Evolutionary conservation across 2,888 invertebrate genomes (phyloP).

Genomic region (Automeris io): DNA sequence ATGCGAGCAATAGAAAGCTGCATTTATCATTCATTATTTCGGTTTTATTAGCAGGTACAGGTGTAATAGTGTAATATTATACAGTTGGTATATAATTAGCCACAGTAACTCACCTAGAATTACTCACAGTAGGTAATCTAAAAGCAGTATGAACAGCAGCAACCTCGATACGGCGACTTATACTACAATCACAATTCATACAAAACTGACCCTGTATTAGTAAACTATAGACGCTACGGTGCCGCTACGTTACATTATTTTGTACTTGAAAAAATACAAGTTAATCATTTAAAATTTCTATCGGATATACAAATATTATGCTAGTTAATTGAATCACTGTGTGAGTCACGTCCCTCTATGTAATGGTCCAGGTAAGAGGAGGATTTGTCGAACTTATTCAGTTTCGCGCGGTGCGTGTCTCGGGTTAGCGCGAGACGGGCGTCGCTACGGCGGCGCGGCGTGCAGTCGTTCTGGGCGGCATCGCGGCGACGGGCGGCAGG

Average conservation of each 20-base stretch:
- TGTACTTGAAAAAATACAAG: constrained; percentile 73
- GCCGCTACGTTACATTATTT: constrained; percentile 67
- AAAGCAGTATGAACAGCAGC: constrained; percentile 64
- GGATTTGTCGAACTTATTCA: constrained; percentile 77
- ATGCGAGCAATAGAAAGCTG: constrained; percentile 5
- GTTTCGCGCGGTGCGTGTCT: constrained; percentile 62
- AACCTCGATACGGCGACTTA: constrained; percentile 63
- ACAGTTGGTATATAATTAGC: constrained; percentile 22
- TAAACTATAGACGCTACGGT: constrained; percentile 67
- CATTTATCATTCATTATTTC: constrained; percentile 9
- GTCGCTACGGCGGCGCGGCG: constrained; percentile 29
- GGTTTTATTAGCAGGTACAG: constrained; percentile 8
- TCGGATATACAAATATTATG: constrained; percentile 72
- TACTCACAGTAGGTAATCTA: constrained; percentile 55
- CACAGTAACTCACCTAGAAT: constrained; percentile 57
- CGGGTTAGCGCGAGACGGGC: constrained; percentile 43
- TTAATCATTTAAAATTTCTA: constrained; percentile 43
- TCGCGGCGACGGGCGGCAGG: constrained; percentile 41
- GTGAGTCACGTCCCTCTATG: constrained; percentile 59
- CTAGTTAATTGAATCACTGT: constrained; percentile 54
- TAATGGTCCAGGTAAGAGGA: constrained; percentile 76
- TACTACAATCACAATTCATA: constrained; percentile 77
- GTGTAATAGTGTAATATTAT: constrained; percentile 8
- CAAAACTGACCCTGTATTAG: constrained; percentile 76
- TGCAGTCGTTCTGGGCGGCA: constrained; percentile 40